Conservation (phyloP, 2,113 vertebrate species). For the Amblyornis subalaris region DNA sequence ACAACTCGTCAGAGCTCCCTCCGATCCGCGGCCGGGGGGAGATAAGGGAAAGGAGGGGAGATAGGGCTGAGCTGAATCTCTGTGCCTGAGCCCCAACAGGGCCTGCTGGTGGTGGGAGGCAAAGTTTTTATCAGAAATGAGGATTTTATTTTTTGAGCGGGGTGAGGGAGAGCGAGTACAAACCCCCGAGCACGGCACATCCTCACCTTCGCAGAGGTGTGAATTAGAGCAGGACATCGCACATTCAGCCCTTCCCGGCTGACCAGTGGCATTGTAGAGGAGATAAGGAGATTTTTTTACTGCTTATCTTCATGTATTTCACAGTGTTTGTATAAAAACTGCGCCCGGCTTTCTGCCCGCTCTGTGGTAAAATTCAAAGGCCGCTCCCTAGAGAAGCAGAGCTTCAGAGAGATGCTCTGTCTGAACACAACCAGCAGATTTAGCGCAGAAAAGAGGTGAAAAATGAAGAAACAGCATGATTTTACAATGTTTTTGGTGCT, state of each 20-base stretch:
- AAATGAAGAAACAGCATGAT: background rate
- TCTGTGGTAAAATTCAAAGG: background rate
- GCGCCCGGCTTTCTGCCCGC: background rate
- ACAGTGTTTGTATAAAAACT: background rate
- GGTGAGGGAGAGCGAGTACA: background rate
- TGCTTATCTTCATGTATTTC: background rate
- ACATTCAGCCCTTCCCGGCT: background rate
- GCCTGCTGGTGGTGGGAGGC: background rate
- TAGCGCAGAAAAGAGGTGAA: background rate
- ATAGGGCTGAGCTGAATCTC: background rate
- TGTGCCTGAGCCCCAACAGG: background rate
- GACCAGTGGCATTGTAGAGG: background rate
- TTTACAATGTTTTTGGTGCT: background rate
- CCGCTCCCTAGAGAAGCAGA: background rate
- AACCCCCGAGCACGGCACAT: background rate
- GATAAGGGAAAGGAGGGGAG: slow-evolving; percentile 6
- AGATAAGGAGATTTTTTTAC: background rate
- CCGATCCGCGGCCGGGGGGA: background rate
- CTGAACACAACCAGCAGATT: background rate
- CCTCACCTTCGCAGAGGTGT: background rate
- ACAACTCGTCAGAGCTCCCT: background rate
- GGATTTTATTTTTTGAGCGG: background rate
- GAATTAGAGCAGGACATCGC: background rate
- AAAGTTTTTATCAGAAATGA: background rate
- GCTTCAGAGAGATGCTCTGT: background rate